phyloP scores from a whole-genome alignment of 1,140 invertebrate species.

The Pseudomyrmex cubaensis region DNA sequence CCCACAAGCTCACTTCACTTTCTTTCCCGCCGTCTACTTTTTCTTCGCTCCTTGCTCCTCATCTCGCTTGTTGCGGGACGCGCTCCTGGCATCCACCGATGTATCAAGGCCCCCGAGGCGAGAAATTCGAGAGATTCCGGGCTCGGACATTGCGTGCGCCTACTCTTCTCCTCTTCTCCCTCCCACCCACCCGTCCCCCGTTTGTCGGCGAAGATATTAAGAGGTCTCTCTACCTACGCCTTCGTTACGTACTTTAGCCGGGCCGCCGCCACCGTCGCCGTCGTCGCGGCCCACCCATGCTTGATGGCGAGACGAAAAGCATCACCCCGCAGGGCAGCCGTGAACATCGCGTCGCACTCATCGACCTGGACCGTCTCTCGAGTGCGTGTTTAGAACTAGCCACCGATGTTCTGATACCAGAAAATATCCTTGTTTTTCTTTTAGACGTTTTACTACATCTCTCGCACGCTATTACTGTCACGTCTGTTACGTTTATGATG shows the following conservation, averaged over 20 bases:
- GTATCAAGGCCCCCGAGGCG: slow-evolving; percentile 54
- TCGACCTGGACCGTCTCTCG: not conserved
- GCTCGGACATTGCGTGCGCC: slow-evolving; percentile 61
- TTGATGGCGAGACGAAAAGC: slow-evolving; percentile 63
- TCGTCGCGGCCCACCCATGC: slow-evolving; percentile 68
- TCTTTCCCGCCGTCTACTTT: not conserved
- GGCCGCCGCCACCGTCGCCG: slow-evolving; percentile 23
- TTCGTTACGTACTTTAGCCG: slow-evolving; percentile 61
- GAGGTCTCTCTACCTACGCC: slow-evolving; percentile 65
- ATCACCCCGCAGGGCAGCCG: slow-evolving; percentile 43
- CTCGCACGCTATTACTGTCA: no score
- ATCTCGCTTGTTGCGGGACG: slow-evolving; percentile 35
- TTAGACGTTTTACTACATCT: no score
- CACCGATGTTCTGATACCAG: slow-evolving; percentile 9
- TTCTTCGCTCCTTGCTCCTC: not conserved
- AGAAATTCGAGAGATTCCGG: slow-evolving; percentile 67
- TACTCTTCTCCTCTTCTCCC: slow-evolving; percentile 4
- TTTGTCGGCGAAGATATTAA: slow-evolving; percentile 62
- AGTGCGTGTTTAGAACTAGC: not conserved
- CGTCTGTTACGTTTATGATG: not conserved
- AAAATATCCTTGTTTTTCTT: not conserved
- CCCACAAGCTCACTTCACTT: not conserved
- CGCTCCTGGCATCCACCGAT: slow-evolving; percentile 55
- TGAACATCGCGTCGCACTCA: not conserved
- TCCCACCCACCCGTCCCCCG: not conserved